Evolutionary conservation across 2,797 vertebrate genomes (phyloP), one percentile per base, ranked within the genome.

Genomic region (Hypotaenidia okinawae): DNA sequence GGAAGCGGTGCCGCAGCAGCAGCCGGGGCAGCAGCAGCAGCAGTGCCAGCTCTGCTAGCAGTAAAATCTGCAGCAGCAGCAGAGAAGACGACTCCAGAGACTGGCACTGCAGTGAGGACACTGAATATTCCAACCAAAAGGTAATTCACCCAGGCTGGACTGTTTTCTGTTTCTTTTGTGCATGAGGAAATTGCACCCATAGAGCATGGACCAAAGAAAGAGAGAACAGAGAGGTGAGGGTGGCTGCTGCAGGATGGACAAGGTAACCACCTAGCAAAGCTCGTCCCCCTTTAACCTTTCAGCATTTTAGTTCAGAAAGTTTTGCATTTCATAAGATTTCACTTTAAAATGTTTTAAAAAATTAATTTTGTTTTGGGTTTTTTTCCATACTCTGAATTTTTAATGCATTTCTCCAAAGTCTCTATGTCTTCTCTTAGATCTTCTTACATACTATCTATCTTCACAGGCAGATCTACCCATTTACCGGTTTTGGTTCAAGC

Each of bases 401-500:
- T 28, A 67, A 82, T 41, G 21, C 2, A 45, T 73, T 90, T 83
- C 21, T 79, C 30, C 27, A 77, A 84, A 83, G 28, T 35, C 58
- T 76, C 15, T 39, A 73, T 19, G 17, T 69, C 61, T 85, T 78
- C 49, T 66, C 32, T 73, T 76, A n/a, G 4, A 3, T 75, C 30
- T 87, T 84, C 78, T 93, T 45, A 84, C 9, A 10, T 17, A 3
- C 8, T 54, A 6, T 68, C 51, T 95, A 4, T 83, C 88, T 95
- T 93, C 76, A 93, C 95, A 96, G 95, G 84, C 51, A 88, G 30
- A 33, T 64, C 58, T 49, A 87, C 83, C 90, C 41, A 67, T 91
- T 82, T 96, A 95, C 63, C 58, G 54, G 67, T 37, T 95, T 55
- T 32, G 76, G 80, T 97, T 97, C 92, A 96, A 49, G 43, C 66